Evolutionary conservation across 1,140 invertebrate genomes (phyloP).

Genomic region (Stenopsyche tienmushanensis): DNA sequence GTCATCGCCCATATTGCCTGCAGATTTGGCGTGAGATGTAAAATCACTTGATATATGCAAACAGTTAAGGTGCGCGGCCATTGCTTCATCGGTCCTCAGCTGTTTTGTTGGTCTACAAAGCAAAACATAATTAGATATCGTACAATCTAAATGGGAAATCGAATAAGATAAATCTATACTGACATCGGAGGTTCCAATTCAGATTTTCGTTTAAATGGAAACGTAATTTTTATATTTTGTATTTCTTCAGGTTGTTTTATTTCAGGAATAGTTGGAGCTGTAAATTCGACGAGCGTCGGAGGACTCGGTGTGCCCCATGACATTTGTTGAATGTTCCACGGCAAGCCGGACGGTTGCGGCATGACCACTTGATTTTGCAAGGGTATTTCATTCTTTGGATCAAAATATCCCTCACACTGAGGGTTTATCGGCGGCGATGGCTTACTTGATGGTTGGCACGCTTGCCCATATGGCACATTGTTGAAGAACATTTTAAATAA

Average conservation of each 20-base stretch:
- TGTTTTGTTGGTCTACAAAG: conserved; percentile 64
- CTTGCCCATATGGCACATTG: conserved; percentile 2
- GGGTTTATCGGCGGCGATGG: neutral
- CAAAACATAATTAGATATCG: neutral
- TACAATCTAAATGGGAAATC: no score
- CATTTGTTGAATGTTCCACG: conserved; percentile 51
- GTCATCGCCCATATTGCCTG: neutral
- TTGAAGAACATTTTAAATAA: conserved; percentile 10
- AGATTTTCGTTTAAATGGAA: conserved; percentile 39
- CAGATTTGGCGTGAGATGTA: conserved; percentile 42
- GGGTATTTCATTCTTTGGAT: neutral
- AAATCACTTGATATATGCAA: conserved; percentile 66
- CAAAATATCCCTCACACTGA: no score
- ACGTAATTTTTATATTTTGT: conserved; percentile 25
- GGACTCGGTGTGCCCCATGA: conserved; percentile 51
- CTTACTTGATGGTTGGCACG: neutral
- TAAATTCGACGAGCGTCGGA: conserved; percentile 51
- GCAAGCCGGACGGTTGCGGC: conserved; percentile 50
- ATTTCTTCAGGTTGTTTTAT: conserved; percentile 1
- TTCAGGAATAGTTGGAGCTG: no score
- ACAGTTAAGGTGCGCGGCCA: conserved; percentile 72
- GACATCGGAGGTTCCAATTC: conserved; percentile 30
- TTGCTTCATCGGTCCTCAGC: conserved; percentile 78
- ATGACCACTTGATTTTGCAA: conserved; percentile 44
- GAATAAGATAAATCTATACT: conserved; percentile 11